These are phyloP conservation scores for Yponomeuta evonymella DNA, from an alignment of 2,888 invertebrate genomes.

Conservation along the genomic window DNA sequence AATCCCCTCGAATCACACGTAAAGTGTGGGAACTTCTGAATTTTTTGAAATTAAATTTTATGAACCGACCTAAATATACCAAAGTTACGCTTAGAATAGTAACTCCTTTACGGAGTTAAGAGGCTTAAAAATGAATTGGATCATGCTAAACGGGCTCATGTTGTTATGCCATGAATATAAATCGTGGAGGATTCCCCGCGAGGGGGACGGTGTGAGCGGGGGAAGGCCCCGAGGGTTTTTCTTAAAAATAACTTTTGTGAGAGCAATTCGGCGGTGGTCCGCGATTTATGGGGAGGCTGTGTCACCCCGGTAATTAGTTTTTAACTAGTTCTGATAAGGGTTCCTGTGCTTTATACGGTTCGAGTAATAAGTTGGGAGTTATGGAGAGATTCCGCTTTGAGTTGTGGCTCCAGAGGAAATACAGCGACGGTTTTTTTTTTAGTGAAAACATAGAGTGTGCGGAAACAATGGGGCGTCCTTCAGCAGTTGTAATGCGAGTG, in stretches of 20 bases:
- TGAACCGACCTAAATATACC: no score
- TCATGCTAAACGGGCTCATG: constrained; percentile 68
- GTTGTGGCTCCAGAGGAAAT: constrained; percentile 22
- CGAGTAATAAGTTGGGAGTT: constrained; percentile 58
- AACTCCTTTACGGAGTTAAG: neutral
- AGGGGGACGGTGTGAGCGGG: constrained; percentile 34
- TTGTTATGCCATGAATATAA: constrained; percentile 77
- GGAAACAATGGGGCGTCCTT: constrained; percentile 19
- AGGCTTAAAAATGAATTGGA: constrained; percentile 47
- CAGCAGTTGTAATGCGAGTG: constrained; percentile 17
- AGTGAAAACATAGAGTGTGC: constrained; percentile 15
- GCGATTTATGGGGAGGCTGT: constrained; percentile 74
- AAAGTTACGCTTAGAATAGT: no score
- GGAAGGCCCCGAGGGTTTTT: constrained; percentile 70
- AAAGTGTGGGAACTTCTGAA: no score
- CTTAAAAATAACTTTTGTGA: constrained; percentile 76
- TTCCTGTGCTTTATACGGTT: constrained; percentile 61
- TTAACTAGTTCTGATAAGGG: constrained; percentile 77
- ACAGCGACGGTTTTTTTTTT: neutral
- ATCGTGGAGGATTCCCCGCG: constrained; percentile 78
- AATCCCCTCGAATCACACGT: no score
- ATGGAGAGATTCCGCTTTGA: constrained; percentile 39
- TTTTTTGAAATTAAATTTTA: no score
- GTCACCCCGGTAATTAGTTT: constrained; percentile 76
- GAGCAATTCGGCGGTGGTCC: constrained; percentile 70